Evolutionary conservation across 1,140 invertebrate genomes (phyloP), one percentile per base, ranked within the genome.

Genomic region (Cotesia chilonis): DNA sequence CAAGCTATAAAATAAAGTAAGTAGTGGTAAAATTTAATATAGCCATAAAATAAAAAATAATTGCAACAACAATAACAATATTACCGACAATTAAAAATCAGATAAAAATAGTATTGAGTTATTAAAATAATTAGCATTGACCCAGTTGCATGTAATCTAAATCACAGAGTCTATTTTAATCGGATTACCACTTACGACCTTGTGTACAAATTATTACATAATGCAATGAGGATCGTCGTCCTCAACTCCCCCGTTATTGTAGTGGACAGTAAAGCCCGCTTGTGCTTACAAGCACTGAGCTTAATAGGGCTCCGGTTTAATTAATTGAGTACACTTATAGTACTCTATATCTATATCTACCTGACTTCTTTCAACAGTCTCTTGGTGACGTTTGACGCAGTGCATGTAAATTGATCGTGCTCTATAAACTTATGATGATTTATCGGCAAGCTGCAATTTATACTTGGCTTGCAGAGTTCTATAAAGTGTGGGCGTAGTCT

Each of bases 401-500:
- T 83, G 78, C 93, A 94, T 1, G 77, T 86, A 78, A 92, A 94
- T 41, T 91, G 78, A 61, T 47, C 41, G 41, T 47, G 41, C 6
- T 88, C 87, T 57, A 93, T 91, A 78, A 94, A 94, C 68, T 80
- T 84, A 80, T 90, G 88, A 35, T 85, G 86, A 81, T 92, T 90
- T 28, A 82, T 81, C 0, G 86, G 73, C 41, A 88, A 74, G 4
- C 74, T 79, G 75, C 92, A 93, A 76, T 91, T 84, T 59, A 93
- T 84, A 54, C 88, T 82, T 0, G 93, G 93, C 38, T 87, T 80
- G 76, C 93, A 95, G 12, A 94, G 88, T 76, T 89, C 88, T 74
- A 96, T 90, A 86, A 98, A 99, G 87, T 99, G 96, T 6, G 97
- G 97, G 76, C 97, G 87, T 69, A 98, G 86, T 63, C 96, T 89